Evolutionary conservation across 1,140 invertebrate species (phyloP).

Genomic region (Trichonephila clavata): DNA sequence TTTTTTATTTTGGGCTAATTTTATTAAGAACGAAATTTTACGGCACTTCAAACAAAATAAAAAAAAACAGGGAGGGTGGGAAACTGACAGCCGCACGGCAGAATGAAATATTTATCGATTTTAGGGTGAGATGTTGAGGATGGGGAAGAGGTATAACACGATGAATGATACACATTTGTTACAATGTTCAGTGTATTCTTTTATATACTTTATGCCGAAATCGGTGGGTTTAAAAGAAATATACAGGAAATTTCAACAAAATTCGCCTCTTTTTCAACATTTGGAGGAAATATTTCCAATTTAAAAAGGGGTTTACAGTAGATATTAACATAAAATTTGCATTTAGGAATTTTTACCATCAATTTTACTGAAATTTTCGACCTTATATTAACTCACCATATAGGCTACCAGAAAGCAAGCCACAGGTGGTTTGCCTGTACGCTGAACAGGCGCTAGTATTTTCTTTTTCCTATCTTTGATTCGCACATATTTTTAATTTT

Average conservation of each 20-base stretch:
- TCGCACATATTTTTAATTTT: no score
- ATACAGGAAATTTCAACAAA: background rate
- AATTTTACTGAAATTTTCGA: no score
- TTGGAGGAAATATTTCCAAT: no score
- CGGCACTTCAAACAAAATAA: background rate
- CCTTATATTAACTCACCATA: no score
- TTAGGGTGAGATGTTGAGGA: background rate
- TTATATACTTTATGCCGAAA: background rate
- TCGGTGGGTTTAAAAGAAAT: background rate
- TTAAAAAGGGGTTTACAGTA: no score
- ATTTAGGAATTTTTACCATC: no score
- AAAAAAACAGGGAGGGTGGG: background rate
- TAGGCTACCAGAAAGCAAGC: no score
- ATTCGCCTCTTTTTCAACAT: no score
- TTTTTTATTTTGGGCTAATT: background rate
- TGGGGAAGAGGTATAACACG: background rate
- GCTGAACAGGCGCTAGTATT: no score
- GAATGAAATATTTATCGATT: background rate
- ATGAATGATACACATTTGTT: background rate
- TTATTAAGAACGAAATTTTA: constrained; percentile 2
- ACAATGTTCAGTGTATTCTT: background rate
- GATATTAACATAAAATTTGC: no score
- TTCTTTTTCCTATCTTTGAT: no score
- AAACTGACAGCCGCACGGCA: background rate
- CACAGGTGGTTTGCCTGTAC: no score